Base-by-base conservation (phyloP, 2,797 vertebrate genomes). In the Melanotaenia pygmaea region DNA sequence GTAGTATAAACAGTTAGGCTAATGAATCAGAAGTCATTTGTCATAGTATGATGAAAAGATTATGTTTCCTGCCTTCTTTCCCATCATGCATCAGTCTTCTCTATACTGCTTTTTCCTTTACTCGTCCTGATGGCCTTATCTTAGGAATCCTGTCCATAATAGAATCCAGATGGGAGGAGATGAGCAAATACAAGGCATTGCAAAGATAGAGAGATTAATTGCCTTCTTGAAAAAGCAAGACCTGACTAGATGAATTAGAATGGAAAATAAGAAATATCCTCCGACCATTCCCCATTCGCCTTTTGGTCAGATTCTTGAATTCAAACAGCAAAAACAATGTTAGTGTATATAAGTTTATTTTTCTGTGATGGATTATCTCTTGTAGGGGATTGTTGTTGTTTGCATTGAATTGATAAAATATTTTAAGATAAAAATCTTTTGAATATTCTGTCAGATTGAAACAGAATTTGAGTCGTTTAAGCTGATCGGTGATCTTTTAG, bases 151-250 rank as follows among this genome's bases (percentile, higher is more conserved):
- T 83, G 70, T 82, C 79, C 18, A 47, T 91, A 88, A 91, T 88
- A 69, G 71, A 83, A 83, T 86, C 88, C 92, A 93, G 91, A 92
- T 93, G 91, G 83, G 75, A 76, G 59, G 62, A 85, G 77, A 88
- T 83, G 86, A 91, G 88, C 81, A 85, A 89, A 89, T 87, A 81
- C 57, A 37, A 81, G 83, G 80, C 83, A 89, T 50, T 70, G 82
- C 70, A 80, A 70, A 83, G 84, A 89, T 68, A 67, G 61, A 86
- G 77, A 88, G 83, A 87, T 86, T 91, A 84, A 88, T 89, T 90
- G 84, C 82, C 67, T 85, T 77, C 83, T 67, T 79, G 63, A 83
- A 89, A 86, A 34, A 63, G 45, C 67, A 61, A 59, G 24, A 43
- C 22, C 80, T 80, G 77, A 71, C 81, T 74, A 37, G 59, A 77